phyloP scores from a whole-genome alignment of 1,140 invertebrate genomes.

The Calephelis nemesis region DNA sequence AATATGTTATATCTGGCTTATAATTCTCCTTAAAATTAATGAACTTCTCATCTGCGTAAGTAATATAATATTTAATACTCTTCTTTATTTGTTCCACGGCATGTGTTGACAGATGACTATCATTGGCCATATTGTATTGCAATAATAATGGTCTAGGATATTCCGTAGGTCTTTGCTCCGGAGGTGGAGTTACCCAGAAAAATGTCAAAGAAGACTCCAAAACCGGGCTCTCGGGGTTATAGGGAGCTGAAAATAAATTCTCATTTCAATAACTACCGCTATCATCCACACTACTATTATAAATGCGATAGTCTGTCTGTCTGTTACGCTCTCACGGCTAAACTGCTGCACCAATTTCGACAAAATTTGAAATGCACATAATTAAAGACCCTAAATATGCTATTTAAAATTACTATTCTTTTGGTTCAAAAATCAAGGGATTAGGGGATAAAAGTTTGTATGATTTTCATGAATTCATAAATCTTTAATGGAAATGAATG shows the following conservation, averaged over 20 bases:
- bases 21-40: conserved; percentile 89
- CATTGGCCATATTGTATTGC: conserved; percentile 90
- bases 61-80: conserved; percentile 89
- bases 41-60: conserved; percentile 85
- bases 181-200: conserved; percentile 96
- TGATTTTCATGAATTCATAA: too few species aligned
- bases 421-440: too few species aligned
- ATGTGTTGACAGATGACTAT: conserved; percentile 89
- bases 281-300: too few species aligned
- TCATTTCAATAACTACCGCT: neutral
- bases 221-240: conserved; percentile 88
- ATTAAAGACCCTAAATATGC: too few species aligned
- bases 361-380: too few species aligned
- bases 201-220: conserved; percentile 90
- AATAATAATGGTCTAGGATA: conserved; percentile 94
- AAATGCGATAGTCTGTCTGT: too few species aligned
- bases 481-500: too few species aligned
- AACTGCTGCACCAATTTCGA: too few species aligned
- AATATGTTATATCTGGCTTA: conserved; percentile 85
- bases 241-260: conserved; percentile 85
- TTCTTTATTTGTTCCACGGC: conserved; percentile 92
- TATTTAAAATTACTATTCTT: too few species aligned
- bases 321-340: too few species aligned
- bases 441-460: too few species aligned
- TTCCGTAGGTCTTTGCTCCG: conserved; percentile 93